Evolutionary conservation across 2,113 vertebrate species (phyloP).

Genomic region (Stercorarius parasiticus): DNA sequence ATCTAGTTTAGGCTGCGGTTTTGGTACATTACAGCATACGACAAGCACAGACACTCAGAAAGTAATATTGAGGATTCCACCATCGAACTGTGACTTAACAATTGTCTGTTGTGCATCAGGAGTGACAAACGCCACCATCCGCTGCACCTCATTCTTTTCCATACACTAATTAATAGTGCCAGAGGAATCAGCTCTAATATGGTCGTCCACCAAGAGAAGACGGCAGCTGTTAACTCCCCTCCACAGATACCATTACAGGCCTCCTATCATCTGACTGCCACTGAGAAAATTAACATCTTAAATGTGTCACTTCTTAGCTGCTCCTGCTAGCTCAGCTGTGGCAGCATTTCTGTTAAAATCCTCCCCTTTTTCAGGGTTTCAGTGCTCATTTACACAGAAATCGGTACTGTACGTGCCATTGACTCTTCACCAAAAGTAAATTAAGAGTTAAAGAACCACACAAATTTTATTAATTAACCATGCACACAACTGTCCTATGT

Average conservation of each 20-base stretch:
- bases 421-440: not conserved
- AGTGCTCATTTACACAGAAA: not conserved
- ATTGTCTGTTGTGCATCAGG: not conserved
- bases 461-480: not conserved
- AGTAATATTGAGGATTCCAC: not conserved
- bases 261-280: not conserved
- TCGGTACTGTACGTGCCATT: not conserved
- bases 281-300: slow-evolving; percentile 1
- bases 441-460: not conserved
- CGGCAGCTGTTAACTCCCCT: slow-evolving; percentile 12
- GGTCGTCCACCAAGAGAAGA: not conserved
- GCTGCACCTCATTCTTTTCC: not conserved
- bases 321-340: not conserved
- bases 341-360: not conserved
- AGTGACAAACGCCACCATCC: not conserved
- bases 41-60: not conserved
- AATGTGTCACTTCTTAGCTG: not conserved
- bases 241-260: not conserved
- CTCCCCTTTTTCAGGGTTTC: not conserved
- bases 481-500: not conserved
- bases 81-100: not conserved
- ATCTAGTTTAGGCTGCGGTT: not conserved
- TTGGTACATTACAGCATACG: not conserved
- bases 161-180: not conserved
- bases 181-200: slow-evolving; percentile 6